Base-by-base conservation (phyloP, 2,888 invertebrate genomes). In the Melipona beecheii region DNA sequence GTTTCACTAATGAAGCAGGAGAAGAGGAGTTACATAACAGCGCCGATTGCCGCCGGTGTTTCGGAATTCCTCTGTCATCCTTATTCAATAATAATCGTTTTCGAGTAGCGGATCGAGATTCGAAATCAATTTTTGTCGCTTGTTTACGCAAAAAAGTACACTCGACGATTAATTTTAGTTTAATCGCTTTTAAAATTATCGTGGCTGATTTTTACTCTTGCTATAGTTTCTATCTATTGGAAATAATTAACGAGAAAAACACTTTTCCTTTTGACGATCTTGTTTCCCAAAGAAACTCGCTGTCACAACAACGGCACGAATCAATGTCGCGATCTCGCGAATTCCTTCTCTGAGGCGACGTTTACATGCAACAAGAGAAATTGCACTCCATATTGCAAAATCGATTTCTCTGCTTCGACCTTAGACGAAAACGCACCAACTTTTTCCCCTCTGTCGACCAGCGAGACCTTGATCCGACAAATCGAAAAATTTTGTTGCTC, bases 21-120 rank as follows among this genome's bases (percentile, higher is more conserved):
- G 49, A 65, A 81, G n/a, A 54, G 49, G 65, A 50, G 74, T 89
- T 90, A 86, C 62, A 72, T 89, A 89, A 89, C 80, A 73, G 17
- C 36, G 43, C 27, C 70, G 70, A 43, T 68, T 27, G 75, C 65
- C 19, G 49, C 60, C 65, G 58, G 77, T 64, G 36, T 73, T 83
- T 81, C 78, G 75, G 78, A 49, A 79, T 83, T 73, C 56, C 82
- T 76, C 75, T 78, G 78, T 79, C 79, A 78, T 75, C 36, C 21
- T 56, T 50, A 49, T n/a, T 13, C 78, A 75, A 78, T 86, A 83
- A 83, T 80, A 83, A 83, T 80, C 77, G 66, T 24, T 75, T 82
- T 62, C 43, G 24, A 19, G 19, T 13, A 60, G 15, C 4, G 21
- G 3, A n/a, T n/a, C 24, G 15, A 27, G n/a, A 60, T 31, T 27